Conservation (phyloP, 1,140 invertebrate genomes). For the Daktulosphaira vitifoliae region DNA sequence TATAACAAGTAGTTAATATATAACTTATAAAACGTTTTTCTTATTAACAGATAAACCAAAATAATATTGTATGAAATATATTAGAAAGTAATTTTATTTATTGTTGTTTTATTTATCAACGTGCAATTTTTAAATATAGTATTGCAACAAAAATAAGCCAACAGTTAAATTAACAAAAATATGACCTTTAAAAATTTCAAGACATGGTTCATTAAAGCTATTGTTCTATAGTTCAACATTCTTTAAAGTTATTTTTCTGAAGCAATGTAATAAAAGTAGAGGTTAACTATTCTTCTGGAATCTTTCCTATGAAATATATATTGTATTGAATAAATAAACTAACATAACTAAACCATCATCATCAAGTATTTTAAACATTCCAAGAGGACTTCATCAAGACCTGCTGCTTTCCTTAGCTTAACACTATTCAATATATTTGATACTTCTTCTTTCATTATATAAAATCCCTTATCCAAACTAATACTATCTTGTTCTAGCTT, state of each 20-base stretch:
- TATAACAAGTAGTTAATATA: no score
- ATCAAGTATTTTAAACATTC: constrained; percentile 29
- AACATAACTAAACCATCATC: constrained; percentile 10
- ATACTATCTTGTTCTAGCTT: no score
- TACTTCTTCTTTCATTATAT: not conserved
- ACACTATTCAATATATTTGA: not conserved
- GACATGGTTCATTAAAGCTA: constrained; percentile 3
- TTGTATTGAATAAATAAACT: constrained; percentile 15
- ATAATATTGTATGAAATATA: no score
- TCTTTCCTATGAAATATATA: constrained; percentile 28
- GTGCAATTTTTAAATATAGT: no score
- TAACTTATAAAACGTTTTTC: no score
- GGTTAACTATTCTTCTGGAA: constrained; percentile 33
- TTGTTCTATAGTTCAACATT: not conserved
- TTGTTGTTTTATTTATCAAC: no score
- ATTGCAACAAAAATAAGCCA: no score
- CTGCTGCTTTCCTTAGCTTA: constrained; percentile 15
- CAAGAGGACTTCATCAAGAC: not conserved
- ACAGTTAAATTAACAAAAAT: no score
- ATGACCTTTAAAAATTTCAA: constrained; percentile 20
- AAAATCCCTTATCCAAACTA: not conserved
- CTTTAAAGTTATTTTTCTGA: not conserved
- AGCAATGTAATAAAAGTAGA: constrained; percentile 23
- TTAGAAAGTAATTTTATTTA: no score
- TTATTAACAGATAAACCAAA: no score